Conservation (phyloP, 2,113 vertebrate genomes). For the Stictonetta naevosa region DNA sequence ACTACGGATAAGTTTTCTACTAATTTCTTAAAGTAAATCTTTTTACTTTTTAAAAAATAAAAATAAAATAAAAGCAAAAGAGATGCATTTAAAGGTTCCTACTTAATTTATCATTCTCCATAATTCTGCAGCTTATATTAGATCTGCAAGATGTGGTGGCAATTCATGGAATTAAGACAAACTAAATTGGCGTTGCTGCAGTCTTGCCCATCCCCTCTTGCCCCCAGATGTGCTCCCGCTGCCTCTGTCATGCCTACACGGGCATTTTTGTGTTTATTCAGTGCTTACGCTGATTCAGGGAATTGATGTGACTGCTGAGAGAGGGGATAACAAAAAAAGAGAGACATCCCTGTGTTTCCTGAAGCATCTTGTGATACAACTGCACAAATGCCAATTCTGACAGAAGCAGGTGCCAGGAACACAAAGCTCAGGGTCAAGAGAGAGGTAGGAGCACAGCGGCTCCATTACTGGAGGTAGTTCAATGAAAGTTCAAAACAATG, state of each 20-base stretch:
- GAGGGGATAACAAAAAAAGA: too few relatives aligned
- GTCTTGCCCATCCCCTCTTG: neutral
- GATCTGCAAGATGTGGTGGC: neutral
- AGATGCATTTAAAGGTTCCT: neutral
- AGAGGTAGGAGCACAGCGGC: neutral
- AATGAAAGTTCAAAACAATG: neutral
- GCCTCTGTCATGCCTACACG: neutral
- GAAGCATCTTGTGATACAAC: neutral
- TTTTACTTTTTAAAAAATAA: neutral
- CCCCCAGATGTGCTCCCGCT: neutral
- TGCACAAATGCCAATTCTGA: neutral
- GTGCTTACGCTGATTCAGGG: neutral
- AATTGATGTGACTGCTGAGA: neutral
- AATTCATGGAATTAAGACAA: neutral
- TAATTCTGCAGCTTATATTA: neutral
- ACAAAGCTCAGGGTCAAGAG: neutral
- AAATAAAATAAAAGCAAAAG: conserved; percentile 17
- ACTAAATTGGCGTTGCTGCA: neutral
- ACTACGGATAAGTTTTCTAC: neutral
- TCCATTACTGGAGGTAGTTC: neutral
- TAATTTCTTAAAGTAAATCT: neutral
- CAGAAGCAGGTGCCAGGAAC: neutral
- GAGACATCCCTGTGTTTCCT: neutral
- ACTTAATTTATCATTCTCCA: neutral
- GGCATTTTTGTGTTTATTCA: neutral